These are phyloP conservation scores for Apodemus sylvaticus DNA, from an alignment of 2,113 vertebrate species.

Conservation along the genomic window DNA sequence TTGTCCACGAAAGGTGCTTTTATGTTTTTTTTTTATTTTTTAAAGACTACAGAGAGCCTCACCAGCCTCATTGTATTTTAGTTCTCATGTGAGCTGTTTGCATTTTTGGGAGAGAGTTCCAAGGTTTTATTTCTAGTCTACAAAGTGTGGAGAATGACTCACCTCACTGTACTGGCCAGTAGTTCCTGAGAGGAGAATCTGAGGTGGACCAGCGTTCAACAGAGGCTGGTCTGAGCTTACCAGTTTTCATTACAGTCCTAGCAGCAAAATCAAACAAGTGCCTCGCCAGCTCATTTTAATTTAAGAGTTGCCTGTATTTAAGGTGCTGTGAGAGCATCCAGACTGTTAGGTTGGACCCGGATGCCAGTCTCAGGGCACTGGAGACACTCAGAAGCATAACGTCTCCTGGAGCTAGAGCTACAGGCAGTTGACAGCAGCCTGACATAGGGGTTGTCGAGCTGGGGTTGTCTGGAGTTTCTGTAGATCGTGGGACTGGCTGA, in stretches of 20 bases:
- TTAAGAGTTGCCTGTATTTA: neutral
- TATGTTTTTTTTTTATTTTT: neutral
- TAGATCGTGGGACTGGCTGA: no score
- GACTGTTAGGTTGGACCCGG: neutral
- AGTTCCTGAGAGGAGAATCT: neutral
- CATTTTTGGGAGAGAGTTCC: neutral
- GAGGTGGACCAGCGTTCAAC: neutral
- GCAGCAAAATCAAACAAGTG: neutral
- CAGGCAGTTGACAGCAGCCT: neutral
- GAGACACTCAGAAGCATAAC: neutral
- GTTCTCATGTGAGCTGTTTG: neutral
- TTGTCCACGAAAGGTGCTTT: neutral
- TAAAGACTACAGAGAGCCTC: neutral
- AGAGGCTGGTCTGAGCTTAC: neutral
- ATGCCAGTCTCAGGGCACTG: neutral
- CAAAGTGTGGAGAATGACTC: neutral
- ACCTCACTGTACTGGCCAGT: neutral
- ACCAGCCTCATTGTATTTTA: conserved; percentile 20
- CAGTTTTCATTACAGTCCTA: neutral
- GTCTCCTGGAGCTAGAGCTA: neutral
- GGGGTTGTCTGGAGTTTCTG: neutral
- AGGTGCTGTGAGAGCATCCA: neutral
- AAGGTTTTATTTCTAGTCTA: neutral
- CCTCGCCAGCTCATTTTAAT: neutral
- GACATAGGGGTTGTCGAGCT: neutral